Evolutionary conservation across 2,888 invertebrate species (phyloP).

Genomic region (Synanthedon andrenaeformis): DNA sequence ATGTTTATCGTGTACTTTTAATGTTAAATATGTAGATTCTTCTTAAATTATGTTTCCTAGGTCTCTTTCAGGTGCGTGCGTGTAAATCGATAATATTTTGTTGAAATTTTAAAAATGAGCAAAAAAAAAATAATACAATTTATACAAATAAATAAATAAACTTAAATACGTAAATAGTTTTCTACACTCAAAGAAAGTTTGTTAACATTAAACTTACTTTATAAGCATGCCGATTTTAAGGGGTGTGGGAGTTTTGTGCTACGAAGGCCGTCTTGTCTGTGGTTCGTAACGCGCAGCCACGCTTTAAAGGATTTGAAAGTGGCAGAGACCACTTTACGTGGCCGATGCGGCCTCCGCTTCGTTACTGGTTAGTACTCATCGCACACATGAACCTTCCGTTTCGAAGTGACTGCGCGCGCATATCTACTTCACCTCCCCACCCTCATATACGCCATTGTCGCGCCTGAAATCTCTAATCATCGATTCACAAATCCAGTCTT

Average conservation of each 20-base stretch:
- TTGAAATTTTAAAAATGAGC: neutral
- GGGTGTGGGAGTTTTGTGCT: neutral
- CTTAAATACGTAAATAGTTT: neutral
- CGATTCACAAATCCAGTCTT: neutral
- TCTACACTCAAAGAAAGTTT: neutral
- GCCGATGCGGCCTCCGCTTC: neutral
- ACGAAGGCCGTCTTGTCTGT: no score
- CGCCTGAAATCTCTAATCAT: neutral
- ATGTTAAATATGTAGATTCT: no score
- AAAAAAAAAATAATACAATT: neutral
- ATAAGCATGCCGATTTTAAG: neutral
- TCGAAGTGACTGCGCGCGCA: neutral
- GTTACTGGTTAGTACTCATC: neutral
- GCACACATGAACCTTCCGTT: neutral
- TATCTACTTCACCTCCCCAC: neutral
- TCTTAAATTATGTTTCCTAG: no score
- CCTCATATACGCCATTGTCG: neutral
- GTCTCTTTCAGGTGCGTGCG: no score
- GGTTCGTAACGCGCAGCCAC: neutral
- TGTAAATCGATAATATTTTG: no score
- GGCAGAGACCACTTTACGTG: neutral
- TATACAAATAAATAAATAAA: neutral
- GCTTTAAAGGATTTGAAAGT: neutral
- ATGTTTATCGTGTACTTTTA: no score
- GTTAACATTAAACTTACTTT: neutral